Evolutionary conservation across 2,797 vertebrate genomes (phyloP).

Genomic region (Cossypha heuglini): DNA sequence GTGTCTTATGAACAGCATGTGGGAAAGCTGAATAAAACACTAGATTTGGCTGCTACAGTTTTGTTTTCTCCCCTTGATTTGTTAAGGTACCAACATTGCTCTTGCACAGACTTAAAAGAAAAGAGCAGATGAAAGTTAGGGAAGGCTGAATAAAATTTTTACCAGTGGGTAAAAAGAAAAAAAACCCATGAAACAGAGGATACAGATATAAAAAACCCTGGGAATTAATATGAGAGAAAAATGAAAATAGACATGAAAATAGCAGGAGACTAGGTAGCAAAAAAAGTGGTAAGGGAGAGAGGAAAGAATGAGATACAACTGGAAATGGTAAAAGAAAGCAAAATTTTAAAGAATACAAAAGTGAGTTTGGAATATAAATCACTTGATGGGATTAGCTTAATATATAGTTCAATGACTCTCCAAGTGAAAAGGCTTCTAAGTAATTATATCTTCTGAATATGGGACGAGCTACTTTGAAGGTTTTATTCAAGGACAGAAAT

Average conservation of each 20-base stretch:
- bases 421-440: background rate
- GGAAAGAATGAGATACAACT: background rate
- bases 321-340: background rate
- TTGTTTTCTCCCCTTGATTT: background rate
- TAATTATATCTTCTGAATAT: background rate
- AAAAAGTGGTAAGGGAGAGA: background rate
- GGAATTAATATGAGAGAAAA: background rate
- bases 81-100: background rate
- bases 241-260: background rate
- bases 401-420: background rate
- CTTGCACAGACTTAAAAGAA: background rate
- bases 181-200: background rate
- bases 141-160: background rate
- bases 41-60: background rate
- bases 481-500: slow-evolving; percentile 51
- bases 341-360: background rate
- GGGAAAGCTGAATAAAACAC: background rate
- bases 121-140: background rate
- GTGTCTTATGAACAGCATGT: background rate
- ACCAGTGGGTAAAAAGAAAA: background rate
- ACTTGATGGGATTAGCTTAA: background rate
- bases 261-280: background rate
- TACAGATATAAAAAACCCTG: fast-evolving
- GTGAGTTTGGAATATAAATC: background rate
- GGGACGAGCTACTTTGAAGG: background rate